Evolutionary conservation across 1,140 invertebrate species (phyloP).

Genomic region (Metopolophium dirhodum): DNA sequence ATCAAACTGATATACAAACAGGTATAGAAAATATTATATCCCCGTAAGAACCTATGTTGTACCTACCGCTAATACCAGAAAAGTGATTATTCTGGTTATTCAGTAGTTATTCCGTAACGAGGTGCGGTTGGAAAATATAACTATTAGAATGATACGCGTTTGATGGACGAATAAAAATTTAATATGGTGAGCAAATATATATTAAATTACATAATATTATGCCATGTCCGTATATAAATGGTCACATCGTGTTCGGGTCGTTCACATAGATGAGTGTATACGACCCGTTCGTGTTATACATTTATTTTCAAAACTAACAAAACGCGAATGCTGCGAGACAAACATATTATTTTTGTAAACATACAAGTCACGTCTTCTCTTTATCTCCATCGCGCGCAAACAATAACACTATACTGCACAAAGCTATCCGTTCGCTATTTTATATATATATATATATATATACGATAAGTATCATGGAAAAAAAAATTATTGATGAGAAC

Average conservation of each 20-base stretch:
- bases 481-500: not conserved
- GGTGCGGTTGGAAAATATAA: not conserved
- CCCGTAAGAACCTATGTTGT: too few relatives aligned
- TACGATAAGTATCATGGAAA: not conserved
- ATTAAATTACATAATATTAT: not conserved
- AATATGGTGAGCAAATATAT: not conserved
- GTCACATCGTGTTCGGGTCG: not conserved
- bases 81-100: too few relatives aligned
- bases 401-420: not conserved
- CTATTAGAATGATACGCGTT: not conserved
- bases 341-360: not conserved
- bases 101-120: too few relatives aligned
- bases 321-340: not conserved
- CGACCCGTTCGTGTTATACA: not conserved
- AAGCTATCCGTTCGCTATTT: not conserved
- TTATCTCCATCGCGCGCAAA: not conserved
- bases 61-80: too few relatives aligned
- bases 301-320: slow-evolving; percentile 5
- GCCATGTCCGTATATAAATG: not conserved
- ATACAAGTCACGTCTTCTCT: slow-evolving; percentile 23
- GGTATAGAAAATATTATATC: too few relatives aligned
- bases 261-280: not conserved
- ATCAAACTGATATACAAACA: too few relatives aligned
- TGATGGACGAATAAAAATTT: not conserved
- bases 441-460: too few relatives aligned